Conservation (phyloP, 35 echinoderm and acorn worm species). For the Amphiura filiformis region DNA sequence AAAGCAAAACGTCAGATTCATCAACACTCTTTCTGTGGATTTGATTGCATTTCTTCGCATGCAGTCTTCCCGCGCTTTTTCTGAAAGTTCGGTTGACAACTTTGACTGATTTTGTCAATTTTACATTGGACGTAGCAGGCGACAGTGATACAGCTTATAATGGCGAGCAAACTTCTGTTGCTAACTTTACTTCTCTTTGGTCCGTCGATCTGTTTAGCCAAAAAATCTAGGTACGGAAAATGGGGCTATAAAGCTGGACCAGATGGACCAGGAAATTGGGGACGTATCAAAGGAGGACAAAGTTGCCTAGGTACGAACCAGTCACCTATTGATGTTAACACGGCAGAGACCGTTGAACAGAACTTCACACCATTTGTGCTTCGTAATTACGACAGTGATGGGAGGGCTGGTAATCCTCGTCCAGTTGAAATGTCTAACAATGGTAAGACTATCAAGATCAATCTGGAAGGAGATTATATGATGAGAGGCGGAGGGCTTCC, state of each 20-base stretch:
- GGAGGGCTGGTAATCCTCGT: background rate
- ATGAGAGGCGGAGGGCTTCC: constrained; percentile 13
- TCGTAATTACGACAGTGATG: background rate
- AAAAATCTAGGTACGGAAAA: background rate
- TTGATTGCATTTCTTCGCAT: too few species aligned
- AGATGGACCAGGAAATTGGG: background rate
- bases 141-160: too few species aligned
- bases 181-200: too few species aligned
- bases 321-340: background rate
- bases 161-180: too few species aligned
- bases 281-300: background rate
- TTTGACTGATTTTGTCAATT: too few species aligned
- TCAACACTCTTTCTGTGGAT: too few species aligned
- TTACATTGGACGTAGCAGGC: too few species aligned
- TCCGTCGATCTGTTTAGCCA: background rate
- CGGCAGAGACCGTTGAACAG: background rate
- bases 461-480: constrained; percentile 1
- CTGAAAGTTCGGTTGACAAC: too few species aligned
- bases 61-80: too few species aligned
- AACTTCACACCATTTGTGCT: background rate
- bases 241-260: background rate
- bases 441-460: background rate
- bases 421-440: background rate
- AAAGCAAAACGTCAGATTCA: too few species aligned
- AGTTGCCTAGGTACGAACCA: background rate